phyloP scores from a whole-genome alignment of 2,797 vertebrate species.

The Acanthornis magna region DNA sequence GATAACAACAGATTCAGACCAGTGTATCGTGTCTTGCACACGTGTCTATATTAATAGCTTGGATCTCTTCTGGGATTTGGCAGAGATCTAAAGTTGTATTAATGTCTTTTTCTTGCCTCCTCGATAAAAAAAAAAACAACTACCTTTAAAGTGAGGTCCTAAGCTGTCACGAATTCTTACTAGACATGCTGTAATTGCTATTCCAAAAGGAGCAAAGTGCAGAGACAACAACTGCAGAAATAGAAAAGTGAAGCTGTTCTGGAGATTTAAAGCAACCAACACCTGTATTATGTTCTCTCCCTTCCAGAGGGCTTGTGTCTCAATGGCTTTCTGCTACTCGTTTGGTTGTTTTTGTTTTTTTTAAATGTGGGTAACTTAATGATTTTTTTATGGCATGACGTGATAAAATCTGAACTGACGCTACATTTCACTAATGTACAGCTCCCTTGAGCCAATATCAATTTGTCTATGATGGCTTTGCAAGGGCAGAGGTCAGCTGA shows the following conservation, averaged over 20 bases:
- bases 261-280: slow-evolving; percentile 24
- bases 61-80: slow-evolving; percentile 1
- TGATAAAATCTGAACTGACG: slow-evolving; percentile 38
- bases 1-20: neutral
- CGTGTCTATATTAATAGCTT: neutral
- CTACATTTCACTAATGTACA: slow-evolving; percentile 51
- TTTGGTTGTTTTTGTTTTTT: neutral
- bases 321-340: neutral
- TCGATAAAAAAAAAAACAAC: neutral
- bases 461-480: slow-evolving; percentile 15
- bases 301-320: neutral
- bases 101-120: slow-evolving; percentile 29
- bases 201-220: slow-evolving; percentile 10
- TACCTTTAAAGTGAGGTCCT: neutral
- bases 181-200: neutral
- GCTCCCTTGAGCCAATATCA: slow-evolving; percentile 35
- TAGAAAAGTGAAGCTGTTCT: neutral
- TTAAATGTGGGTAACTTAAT: slow-evolving; percentile 39
- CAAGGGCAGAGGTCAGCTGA: neutral
- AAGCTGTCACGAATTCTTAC: slow-evolving; percentile 34
- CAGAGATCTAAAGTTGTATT: slow-evolving; percentile 40
- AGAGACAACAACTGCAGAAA: slow-evolving; percentile 14
- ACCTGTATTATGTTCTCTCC: neutral
- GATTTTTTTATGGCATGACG: neutral
- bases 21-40: neutral